Conservation (phyloP, 1,140 invertebrate genomes). For the Augochlora pura region DNA sequence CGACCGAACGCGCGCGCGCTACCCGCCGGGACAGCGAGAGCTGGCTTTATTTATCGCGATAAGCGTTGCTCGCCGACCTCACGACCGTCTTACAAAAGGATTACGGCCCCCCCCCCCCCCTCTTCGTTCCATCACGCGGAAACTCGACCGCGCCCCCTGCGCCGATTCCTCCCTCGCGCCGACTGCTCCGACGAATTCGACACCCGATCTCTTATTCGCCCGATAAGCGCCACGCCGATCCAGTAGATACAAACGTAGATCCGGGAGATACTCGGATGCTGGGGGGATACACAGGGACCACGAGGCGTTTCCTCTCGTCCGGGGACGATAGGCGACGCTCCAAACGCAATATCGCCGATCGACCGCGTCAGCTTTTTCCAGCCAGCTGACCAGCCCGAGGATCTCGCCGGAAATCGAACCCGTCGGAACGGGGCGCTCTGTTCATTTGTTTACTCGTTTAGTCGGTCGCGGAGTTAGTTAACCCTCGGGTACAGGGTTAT, state of each 20-base stretch:
- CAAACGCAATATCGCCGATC: conserved; percentile 24
- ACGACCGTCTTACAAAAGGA: conserved; percentile 34
- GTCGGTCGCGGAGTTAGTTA: background rate
- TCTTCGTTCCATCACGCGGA: too few species aligned
- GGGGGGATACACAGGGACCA: too few species aligned
- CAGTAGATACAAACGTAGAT: too few species aligned
- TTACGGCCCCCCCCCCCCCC: background rate
- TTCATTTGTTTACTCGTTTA: background rate
- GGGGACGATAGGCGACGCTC: conserved; percentile 23
- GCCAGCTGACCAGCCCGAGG: background rate
- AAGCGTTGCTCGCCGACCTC: conserved; percentile 29
- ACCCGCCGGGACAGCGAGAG: background rate
- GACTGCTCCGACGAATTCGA: too few species aligned
- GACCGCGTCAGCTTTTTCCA: conserved; percentile 23
- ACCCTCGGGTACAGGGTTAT: too few species aligned
- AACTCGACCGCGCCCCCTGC: too few species aligned
- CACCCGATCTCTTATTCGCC: too few species aligned
- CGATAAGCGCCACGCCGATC: too few species aligned
- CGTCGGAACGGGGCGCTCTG: background rate
- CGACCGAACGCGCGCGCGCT: conserved; percentile 10
- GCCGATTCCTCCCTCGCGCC: too few species aligned
- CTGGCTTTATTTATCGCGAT: conserved; percentile 46
- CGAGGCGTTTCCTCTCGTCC: background rate
- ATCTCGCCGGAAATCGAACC: background rate
- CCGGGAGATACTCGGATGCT: too few species aligned